These are phyloP conservation scores for Babyrousa celebensis DNA, from an alignment of 2,797 vertebrate species.

Conservation along the genomic window DNA sequence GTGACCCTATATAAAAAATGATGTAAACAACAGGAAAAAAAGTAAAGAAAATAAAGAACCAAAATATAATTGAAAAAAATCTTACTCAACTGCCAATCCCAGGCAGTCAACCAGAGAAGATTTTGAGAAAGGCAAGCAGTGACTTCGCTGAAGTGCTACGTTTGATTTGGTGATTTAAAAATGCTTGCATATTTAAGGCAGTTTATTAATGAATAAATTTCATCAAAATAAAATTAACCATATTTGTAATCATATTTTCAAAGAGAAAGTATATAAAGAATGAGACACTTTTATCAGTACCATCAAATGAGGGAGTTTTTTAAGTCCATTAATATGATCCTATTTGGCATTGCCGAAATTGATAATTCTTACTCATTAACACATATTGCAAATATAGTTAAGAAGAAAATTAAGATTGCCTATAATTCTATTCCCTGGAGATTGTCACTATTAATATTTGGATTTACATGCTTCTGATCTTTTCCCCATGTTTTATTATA, in stretches of 20 bases:
- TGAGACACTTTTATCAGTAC: neutral
- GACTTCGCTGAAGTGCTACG: neutral
- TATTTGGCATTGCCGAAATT: neutral
- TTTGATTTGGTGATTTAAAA: neutral
- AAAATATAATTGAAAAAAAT: neutral
- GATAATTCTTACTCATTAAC: constrained; percentile 5
- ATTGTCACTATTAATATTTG: neutral
- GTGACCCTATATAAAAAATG: neutral
- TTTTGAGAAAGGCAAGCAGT: neutral
- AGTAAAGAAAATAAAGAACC: neutral
- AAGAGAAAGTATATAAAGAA: neutral
- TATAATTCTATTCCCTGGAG: neutral
- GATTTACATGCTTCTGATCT: neutral
- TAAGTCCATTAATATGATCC: neutral
- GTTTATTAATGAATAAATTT: neutral
- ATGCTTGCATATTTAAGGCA: neutral
- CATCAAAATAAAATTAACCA: constrained; percentile 30
- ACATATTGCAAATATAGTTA: neutral
- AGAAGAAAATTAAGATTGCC: constrained; percentile 5
- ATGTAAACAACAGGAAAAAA: neutral
- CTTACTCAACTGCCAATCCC: neutral
- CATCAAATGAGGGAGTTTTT: neutral
- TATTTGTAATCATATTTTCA: constrained; percentile 15
- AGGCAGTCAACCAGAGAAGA: neutral
- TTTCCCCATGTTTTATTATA: neutral